Evolutionary conservation across 2,113 vertebrate species (phyloP).

Genomic region (Calidris pugnax): DNA sequence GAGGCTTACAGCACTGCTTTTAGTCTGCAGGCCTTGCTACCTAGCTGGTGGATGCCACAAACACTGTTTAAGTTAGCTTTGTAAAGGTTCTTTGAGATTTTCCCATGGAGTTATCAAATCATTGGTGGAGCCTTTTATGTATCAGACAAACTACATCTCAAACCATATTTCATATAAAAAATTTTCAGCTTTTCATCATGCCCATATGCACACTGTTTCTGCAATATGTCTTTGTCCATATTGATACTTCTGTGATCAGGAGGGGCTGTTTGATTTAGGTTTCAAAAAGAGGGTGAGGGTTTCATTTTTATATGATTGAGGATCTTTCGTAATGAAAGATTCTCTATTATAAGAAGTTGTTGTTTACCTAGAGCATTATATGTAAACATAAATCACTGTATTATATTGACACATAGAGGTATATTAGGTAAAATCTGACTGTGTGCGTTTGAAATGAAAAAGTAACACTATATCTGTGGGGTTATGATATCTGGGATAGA

Average conservation of each 20-base stretch:
- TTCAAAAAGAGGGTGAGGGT: not conserved
- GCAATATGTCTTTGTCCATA: not conserved
- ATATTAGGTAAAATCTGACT: not conserved
- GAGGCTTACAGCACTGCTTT: not conserved
- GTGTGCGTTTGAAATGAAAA: not conserved
- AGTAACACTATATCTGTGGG: not conserved
- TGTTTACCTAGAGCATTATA: not conserved
- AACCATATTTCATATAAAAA: not conserved
- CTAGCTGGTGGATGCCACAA: not conserved
- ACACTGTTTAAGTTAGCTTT: not conserved
- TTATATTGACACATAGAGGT: not conserved
- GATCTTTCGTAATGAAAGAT: constrained; percentile 1
- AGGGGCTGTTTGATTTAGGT: not conserved
- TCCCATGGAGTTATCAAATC: not conserved
- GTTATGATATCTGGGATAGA: not conserved
- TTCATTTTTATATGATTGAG: not conserved
- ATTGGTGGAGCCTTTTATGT: not conserved
- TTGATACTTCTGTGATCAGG: not conserved
- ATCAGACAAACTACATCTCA: not conserved
- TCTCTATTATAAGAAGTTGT: not conserved
- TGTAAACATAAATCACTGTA: not conserved
- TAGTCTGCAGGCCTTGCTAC: not conserved
- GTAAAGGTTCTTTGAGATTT: not conserved
- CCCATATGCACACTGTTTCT: not conserved
- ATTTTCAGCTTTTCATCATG: not conserved